Base-by-base conservation (phyloP, 2,113 vertebrate species). In the Takifugu bimaculatus region DNA sequence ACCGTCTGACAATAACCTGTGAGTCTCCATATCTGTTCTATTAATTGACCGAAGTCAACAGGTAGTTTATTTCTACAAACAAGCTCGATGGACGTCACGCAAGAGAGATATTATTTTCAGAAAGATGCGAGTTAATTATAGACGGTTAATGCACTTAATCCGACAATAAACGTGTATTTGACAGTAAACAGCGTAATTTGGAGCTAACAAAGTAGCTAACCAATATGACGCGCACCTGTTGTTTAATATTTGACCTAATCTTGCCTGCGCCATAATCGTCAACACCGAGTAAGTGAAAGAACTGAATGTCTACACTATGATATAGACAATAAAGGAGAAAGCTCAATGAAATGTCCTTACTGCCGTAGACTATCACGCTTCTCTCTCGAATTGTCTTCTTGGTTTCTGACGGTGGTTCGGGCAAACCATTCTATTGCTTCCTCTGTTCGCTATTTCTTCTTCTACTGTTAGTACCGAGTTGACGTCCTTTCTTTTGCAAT, bases 161-260 rank as follows among this genome's bases (percentile, higher is more conserved):
- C 20, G n/a, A 25, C 6, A 0, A 0, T 50, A n/a, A n/a, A 6
- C 4, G 1, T 15, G 13, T 48, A 48, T 12, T 48, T 48, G n/a
- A 15, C 2, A 42, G 0, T 25, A 11, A 13, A 12, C 20, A 1
- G 35, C 44, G 44, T 50, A 20, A 9, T 50, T 50, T 10, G 1
- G 1, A 15, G 64, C 68, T 68, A 79, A 63, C 48, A 29, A 2
- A 2, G 60, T 0, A 57, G 70, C 70, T 79, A 81, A 75, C 15
- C 43, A 64, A 26, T 68, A 61, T 25, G 55, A 52, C 66, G 65
- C 62, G 67, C 83, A 87, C 81, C 78, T 85, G 81, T 74, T 82
- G 70, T 5, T 54, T 26, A 26, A 15, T 29, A 4, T 20, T 20
- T 20, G 20, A 20, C 20, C 20, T 35, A 13, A 28, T 1, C 42